phyloP scores from a whole-genome alignment of 2,888 invertebrate species.

The Tipula unca region DNA sequence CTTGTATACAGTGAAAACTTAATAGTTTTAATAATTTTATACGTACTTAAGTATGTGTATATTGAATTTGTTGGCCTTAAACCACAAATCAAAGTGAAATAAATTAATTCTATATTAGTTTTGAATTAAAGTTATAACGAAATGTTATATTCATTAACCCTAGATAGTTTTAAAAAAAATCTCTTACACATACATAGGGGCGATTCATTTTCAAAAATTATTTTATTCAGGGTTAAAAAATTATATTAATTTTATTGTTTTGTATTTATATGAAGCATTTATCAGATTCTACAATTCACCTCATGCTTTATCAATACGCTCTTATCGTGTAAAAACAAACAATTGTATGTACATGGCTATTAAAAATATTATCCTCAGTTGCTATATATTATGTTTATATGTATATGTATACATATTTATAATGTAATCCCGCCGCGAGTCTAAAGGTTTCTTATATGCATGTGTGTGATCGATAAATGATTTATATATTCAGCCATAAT shows the following conservation, averaged over 20 bases:
- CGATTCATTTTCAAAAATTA: background rate
- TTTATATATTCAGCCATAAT: background rate
- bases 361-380: background rate
- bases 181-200: background rate
- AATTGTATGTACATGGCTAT: background rate
- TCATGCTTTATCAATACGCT: background rate
- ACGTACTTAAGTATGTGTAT: background rate
- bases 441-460: background rate
- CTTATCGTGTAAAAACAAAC: background rate
- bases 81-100: background rate
- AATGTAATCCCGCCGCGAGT: background rate
- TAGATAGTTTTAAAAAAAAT: background rate
- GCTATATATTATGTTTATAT: background rate
- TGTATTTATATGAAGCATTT: background rate
- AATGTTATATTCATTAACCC: background rate
- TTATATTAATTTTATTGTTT: background rate
- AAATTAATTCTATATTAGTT: background rate
- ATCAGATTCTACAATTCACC: background rate
- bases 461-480: background rate
- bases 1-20: background rate
- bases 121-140: background rate
- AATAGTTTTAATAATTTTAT: background rate
- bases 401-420: no score
- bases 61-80: background rate
- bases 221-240: background rate